A percentile compares a stretch with the other conserved stretches of the same genome.
These are phyloP conservation scores for Hirundichthys speculiger DNA, from an alignment of 2,113 vertebrate genomes.

Conservation along the genomic window DNA sequence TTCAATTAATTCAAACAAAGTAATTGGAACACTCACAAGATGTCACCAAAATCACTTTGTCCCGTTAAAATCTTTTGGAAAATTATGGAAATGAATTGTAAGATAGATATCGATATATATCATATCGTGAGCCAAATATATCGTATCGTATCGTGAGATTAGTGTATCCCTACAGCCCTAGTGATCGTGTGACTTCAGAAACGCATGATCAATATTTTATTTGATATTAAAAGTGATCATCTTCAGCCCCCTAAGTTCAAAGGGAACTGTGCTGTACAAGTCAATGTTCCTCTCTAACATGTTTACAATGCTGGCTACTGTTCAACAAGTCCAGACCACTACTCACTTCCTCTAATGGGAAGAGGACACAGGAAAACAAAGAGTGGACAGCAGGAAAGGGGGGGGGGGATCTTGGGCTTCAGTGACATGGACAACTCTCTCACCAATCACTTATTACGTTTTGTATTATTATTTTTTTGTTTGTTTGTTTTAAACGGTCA, in stretches of 20 bases:
- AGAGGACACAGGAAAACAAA: conserved; percentile 31
- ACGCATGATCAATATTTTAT: no score
- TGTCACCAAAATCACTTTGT: no score
- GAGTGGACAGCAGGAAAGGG: conserved; percentile 13
- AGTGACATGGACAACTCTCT: conserved; percentile 7
- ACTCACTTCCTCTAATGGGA: conserved; percentile 56
- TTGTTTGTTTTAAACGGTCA: conserved; percentile 6
- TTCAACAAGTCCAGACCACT: conserved; percentile 50
- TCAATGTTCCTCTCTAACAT: neutral
- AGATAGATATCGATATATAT: no score
- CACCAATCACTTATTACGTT: conserved; percentile 16
- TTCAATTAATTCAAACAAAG: no score
- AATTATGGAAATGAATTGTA: no score
- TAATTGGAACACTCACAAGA: no score
- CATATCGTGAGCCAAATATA: no score
- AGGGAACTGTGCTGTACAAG: neutral
- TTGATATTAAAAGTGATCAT: neutral
- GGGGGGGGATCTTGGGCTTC: conserved; percentile 9
- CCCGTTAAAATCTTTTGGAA: no score
- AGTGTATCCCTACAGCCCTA: no score
- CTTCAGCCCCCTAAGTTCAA: neutral
- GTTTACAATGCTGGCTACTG: conserved; percentile 11
- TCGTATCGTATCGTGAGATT: no score
- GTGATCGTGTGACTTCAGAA: no score
- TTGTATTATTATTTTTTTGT: neutral